A percentile compares a stretch with the other conserved stretches of the same genome.
These are phyloP conservation scores for Python bivittatus DNA, from an alignment of 2,113 vertebrate genomes.

Conservation along the genomic window DNA sequence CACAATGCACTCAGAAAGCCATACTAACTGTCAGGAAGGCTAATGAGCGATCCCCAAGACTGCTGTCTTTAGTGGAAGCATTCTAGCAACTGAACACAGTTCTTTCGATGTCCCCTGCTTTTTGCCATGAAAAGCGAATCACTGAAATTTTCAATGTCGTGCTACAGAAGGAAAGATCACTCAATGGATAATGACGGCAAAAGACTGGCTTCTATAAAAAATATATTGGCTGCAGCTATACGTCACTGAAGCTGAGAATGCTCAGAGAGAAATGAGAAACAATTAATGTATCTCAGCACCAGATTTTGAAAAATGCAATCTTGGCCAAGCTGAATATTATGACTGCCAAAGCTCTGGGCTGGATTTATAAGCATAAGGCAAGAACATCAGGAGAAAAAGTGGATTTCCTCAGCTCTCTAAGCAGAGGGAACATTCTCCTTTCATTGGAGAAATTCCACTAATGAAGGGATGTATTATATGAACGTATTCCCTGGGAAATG, in stretches of 20 bases:
- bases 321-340: not conserved
- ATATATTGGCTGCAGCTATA: not conserved
- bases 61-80: not conserved
- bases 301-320: not conserved
- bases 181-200: not conserved
- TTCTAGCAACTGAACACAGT: slow-evolving; percentile 9
- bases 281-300: slow-evolving; percentile 5
- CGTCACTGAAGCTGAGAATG: slow-evolving; percentile 18
- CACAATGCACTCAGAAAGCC: slow-evolving; percentile 20
- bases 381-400: not conserved
- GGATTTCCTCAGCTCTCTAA: not conserved
- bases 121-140: not conserved
- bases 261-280: slow-evolving; percentile 11
- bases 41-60: slow-evolving; percentile 16
- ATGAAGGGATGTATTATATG: not conserved
- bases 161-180: not conserved
- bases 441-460: not conserved
- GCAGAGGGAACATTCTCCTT: not conserved
- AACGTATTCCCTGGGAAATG: not conserved
- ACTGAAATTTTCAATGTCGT: not conserved
- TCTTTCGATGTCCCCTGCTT: not conserved
- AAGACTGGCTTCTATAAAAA: not conserved
- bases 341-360: not conserved
- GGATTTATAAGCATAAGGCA: not conserved
- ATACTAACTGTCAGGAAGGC: slow-evolving; percentile 19